Base-by-base conservation (phyloP, 2,888 invertebrate species). In the Athripsodes cinereus region DNA sequence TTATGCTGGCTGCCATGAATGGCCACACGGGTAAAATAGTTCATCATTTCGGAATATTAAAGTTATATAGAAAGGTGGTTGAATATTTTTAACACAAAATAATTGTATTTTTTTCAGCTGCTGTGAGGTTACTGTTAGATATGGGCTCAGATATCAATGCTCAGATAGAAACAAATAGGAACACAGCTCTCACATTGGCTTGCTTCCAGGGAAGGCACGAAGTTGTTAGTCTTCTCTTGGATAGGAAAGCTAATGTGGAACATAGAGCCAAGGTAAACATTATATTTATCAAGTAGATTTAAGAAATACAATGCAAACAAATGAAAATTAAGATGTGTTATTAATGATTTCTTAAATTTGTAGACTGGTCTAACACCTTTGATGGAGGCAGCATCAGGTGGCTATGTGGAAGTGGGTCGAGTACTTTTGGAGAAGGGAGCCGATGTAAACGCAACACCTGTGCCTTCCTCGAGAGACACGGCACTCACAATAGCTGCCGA, bases 1-100 rank as follows among this genome's bases (percentile, higher is more conserved):
- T 99, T 55, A 99, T 99, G 99, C 75, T 99, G 69, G 97, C 98
- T 18, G 96, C 98, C 21, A 99, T 99, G 98, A 99, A 99, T 80
- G 98, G 98, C 0, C 94, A 95, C 70, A 88, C 90, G 52, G 74
- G 76, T 77, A 66, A 26, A 10, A 26, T 3, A 26, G 26, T 26
- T 26, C 10, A 10, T 10, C 10, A 26, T 10, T 10, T 26, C 26
- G 26, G n/a, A n/a, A 26, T 26, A 10, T 26, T 26, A 26, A 3
- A 26, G 3, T 26, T 26, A 26, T 26, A 26, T 26, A 10, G 10
- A 26, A 10, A 26, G 5, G 10, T 26, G 26, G 26, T 26, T 26
- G 10, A 26, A 26, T 10, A 26, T 26, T 26, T 26, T n/a, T n/a
- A n/a, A n/a, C n/a, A n/a, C n/a, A n/a, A n/a, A n/a, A n/a, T 34